These are phyloP conservation scores for Atherix ibis DNA, from an alignment of 2,888 invertebrate genomes.

Conservation along the genomic window DNA sequence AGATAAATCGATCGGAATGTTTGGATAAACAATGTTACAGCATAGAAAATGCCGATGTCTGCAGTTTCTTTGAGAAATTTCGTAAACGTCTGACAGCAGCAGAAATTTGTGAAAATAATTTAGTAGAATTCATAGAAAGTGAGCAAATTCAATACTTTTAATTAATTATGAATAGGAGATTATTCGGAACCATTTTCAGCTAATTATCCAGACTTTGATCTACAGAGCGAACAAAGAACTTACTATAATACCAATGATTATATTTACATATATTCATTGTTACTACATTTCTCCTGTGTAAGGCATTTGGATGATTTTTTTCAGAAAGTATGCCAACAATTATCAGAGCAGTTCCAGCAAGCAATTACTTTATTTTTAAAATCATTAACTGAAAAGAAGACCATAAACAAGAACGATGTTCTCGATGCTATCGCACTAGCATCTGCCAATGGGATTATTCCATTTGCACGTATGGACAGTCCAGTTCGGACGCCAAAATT, in stretches of 20 bases:
- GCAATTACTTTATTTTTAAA: conserved; percentile 22
- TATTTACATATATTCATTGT: conserved; percentile 24
- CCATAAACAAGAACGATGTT: conserved; percentile 17
- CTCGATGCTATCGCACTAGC: conserved; percentile 17
- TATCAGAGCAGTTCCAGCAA: conserved; percentile 19
- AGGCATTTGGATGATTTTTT: conserved; percentile 20
- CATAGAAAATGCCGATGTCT: conserved; percentile 24
- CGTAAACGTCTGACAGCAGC: conserved; percentile 8
- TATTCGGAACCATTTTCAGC: conserved; percentile 15
- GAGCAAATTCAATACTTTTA: no score
- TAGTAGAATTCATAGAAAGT: conserved; percentile 20
- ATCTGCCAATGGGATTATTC: conserved; percentile 3
- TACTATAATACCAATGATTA: conserved; percentile 20
- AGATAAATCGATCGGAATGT: conserved; percentile 22
- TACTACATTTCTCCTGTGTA: conserved; percentile 28
- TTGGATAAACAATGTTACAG: conserved; percentile 16
- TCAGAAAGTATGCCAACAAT: conserved; percentile 23
- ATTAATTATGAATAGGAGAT: no score
- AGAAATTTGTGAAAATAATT: conserved; percentile 5
- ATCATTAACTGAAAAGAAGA: conserved; percentile 15
- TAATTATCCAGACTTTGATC: conserved; percentile 21
- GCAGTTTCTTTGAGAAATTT: conserved; percentile 20
- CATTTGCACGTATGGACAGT: conserved; percentile 7
- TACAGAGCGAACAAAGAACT: conserved; percentile 17
- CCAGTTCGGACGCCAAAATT: conserved; percentile 16